A percentile compares a stretch with the other conserved stretches of the same genome.
Evolutionary conservation across 1,140 invertebrate species (phyloP).

Genomic region (Stenopsyche tienmushanensis): DNA sequence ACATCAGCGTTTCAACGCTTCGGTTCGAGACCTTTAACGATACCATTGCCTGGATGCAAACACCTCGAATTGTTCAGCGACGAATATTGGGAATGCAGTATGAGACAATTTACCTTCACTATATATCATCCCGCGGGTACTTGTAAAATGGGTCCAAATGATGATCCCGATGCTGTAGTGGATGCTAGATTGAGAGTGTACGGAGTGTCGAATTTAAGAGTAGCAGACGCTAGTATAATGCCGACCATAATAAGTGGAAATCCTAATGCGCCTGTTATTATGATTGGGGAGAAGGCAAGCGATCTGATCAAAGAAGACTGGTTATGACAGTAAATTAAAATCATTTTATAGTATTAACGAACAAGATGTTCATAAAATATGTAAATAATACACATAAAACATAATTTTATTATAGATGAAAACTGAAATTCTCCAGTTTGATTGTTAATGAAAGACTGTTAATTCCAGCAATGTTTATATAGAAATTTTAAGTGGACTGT

Average conservation of each 20-base stretch:
- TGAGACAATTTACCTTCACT: slow-evolving; percentile 80
- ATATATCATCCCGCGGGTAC: slow-evolving; percentile 85
- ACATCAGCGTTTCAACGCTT: slow-evolving; percentile 79
- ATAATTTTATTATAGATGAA: no score
- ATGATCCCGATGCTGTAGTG: slow-evolving; percentile 77
- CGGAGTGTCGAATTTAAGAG: slow-evolving; percentile 69
- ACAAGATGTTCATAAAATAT: neutral
- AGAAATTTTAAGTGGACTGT: no score
- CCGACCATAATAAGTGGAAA: slow-evolving; percentile 79
- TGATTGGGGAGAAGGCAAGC: slow-evolving; percentile 79
- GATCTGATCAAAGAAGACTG: slow-evolving; percentile 81
- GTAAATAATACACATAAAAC: no score
- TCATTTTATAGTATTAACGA: neutral
- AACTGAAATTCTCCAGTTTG: no score
- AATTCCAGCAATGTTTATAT: no score
- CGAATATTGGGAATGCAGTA: slow-evolving; percentile 83
- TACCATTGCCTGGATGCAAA: slow-evolving; percentile 79
- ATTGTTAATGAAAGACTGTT: no score
- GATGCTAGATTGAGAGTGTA: slow-evolving; percentile 75
- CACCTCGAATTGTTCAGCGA: slow-evolving; percentile 71
- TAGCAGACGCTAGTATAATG: slow-evolving; percentile 79
- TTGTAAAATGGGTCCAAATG: slow-evolving; percentile 81
- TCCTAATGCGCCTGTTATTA: slow-evolving; percentile 74
- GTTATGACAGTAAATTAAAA: slow-evolving; percentile 51
- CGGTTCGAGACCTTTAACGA: slow-evolving; percentile 73